Base-by-base conservation (phyloP, 2,113 vertebrate genomes). In the Ranitomeya imitator region DNA sequence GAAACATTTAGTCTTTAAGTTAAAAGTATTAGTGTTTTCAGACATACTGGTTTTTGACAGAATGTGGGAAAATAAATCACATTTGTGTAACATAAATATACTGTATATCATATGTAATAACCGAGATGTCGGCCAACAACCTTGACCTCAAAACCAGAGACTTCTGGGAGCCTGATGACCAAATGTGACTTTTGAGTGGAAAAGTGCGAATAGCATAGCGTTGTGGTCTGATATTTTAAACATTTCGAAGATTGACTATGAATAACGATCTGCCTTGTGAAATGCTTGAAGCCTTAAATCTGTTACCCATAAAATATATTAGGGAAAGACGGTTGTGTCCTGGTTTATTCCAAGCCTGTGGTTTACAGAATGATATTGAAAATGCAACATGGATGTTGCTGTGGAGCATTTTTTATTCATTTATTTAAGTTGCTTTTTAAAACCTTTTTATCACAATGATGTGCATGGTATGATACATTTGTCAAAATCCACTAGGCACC, bases 91-190 rank as follows among this genome's bases (percentile, higher is more conserved):
- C 37, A 84, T 67, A 67, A 84, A 69, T 84, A 84, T 16, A 71
- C 45, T 26, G 82, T 26, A 15, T 71, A 84, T 84, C 52, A 84
- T 84, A 65, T 84, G 79, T 69, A 84, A 84, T 84, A 61, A 37
- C 45, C 31, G 65, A 51, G 19, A 84, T 69, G 63, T 54, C 51
- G 9, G 65, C 82, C 82, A 84, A 71, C 31, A 82, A 45, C 59
- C 79, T 82, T 21, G 26, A 82, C 79, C 79, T 82, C 55, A 82
- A 82, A 82, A 82, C 55, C 79, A 45, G 79, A 37, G 59, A 82
- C 57, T 63, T 61, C n/a, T 63, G 57, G 57, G 26, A 82, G 79
- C 59, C 57, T 82, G 19, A 80, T 80, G 15, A 23, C 57, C n/a
- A 82, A 61, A 63, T 61, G 8, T 63, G 57, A 82, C 59, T 61